Evolutionary conservation across 2,888 invertebrate genomes (phyloP).

Genomic region (Sminthurides aquaticus): DNA sequence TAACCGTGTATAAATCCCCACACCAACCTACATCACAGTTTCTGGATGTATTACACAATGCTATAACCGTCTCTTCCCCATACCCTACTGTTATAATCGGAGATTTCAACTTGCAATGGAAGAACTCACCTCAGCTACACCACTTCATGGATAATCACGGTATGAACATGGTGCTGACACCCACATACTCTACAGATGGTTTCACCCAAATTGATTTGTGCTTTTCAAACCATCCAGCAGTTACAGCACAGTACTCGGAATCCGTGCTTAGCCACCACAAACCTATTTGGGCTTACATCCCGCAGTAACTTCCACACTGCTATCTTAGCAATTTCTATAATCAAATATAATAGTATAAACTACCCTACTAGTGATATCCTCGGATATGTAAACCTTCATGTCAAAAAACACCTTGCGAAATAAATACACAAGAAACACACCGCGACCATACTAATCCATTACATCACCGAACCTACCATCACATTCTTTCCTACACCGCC

Average conservation of each 20-base stretch:
- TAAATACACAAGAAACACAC: no score
- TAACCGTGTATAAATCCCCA: background rate
- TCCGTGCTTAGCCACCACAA: background rate
- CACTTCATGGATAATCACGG: background rate
- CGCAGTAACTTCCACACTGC: no score
- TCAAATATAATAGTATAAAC: no score
- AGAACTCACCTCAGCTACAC: background rate
- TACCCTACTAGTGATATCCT: no score
- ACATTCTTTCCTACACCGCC: no score
- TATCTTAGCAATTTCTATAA: no score
- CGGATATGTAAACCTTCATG: no score
- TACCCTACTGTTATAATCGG: background rate
- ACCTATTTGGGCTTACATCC: background rate
- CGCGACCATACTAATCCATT: no score
- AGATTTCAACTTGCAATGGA: background rate
- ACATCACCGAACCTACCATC: no score
- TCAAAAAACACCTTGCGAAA: no score
- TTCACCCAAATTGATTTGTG: background rate
- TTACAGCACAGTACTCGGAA: background rate
- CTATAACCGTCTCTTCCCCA: no score
- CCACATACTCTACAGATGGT: background rate
- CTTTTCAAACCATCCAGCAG: background rate
- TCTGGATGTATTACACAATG: background rate
- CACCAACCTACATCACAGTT: background rate
- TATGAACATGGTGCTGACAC: background rate